A percentile compares a stretch with the other conserved stretches of the same genome.
Conservation (phyloP, 2,113 vertebrate species). For the Hirundichthys speculiger region DNA sequence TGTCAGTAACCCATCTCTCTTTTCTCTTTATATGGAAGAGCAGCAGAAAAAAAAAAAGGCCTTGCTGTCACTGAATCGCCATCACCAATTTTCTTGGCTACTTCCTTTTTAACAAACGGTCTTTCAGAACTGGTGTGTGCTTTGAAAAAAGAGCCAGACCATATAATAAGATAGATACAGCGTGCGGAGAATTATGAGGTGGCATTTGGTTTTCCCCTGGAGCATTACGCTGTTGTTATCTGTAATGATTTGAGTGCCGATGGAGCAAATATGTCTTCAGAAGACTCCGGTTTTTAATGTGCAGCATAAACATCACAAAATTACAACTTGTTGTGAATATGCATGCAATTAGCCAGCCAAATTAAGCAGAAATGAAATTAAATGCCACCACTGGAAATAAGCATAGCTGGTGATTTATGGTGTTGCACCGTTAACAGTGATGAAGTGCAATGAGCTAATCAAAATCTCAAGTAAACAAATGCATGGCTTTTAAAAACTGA, state of each 20-base stretch:
- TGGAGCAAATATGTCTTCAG: slow-evolving; percentile 41
- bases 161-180: slow-evolving; percentile 49
- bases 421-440: slow-evolving; percentile 58
- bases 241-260: slow-evolving; percentile 45
- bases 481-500: slow-evolving; percentile 46
- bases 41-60: slow-evolving; percentile 32
- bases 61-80: slow-evolving; percentile 44
- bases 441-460: slow-evolving; percentile 62
- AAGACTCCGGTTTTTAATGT: slow-evolving; percentile 52
- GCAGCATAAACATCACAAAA: slow-evolving; percentile 58
- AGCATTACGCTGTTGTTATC: slow-evolving; percentile 53
- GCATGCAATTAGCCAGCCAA: slow-evolving; percentile 73
- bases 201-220: slow-evolving; percentile 54
- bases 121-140: slow-evolving; percentile 36
- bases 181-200: slow-evolving; percentile 41
- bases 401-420: slow-evolving; percentile 68
- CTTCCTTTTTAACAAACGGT: slow-evolving; percentile 42
- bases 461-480: slow-evolving; percentile 66
- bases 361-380: slow-evolving; percentile 75
- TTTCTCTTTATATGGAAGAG: slow-evolving; percentile 24
- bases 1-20: slow-evolving; percentile 26
- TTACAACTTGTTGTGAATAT: slow-evolving; percentile 71
- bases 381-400: slow-evolving; percentile 67
- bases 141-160: slow-evolving; percentile 33
- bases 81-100: slow-evolving; percentile 28